Evolutionary conservation across 1,140 invertebrate species (phyloP).

Genomic region (Theocolax elegans): DNA sequence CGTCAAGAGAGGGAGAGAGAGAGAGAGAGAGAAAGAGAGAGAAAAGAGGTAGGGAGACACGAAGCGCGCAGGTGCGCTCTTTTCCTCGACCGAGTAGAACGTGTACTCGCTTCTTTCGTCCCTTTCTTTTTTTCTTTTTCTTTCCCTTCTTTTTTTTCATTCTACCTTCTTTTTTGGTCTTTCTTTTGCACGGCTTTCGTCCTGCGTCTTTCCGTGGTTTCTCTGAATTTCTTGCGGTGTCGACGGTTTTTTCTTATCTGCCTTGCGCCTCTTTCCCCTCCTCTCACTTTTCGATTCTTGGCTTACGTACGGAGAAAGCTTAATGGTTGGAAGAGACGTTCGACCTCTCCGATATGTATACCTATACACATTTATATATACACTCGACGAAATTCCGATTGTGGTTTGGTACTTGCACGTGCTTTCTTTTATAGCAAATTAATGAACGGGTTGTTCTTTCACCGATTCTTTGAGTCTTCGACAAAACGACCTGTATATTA

Average conservation of each 20-base stretch:
- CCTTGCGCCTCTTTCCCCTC: neutral
- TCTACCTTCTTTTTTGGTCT: no score
- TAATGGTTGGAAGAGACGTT: slow-evolving; percentile 10
- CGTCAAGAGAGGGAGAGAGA: no score
- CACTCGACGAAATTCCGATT: neutral
- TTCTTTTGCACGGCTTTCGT: neutral
- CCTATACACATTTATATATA: no score
- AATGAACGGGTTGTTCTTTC: no score
- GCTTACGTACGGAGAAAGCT: slow-evolving; percentile 9
- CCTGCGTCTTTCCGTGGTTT: neutral
- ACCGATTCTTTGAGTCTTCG: no score
- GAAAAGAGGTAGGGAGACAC: no score
- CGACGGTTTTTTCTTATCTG: neutral
- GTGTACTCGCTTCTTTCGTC: no score
- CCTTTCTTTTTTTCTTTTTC: slow-evolving; percentile 1
- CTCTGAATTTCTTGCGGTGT: slow-evolving; percentile 6
- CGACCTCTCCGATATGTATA: slow-evolving; percentile 2
- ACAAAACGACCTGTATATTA: no score
- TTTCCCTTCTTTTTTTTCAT: no score
- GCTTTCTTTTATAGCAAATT: neutral
- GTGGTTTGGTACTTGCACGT: neutral
- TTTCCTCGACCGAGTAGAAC: no score
- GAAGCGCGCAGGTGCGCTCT: no score
- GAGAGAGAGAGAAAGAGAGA: no score
- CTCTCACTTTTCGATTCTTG: neutral